A percentile compares a stretch with the other conserved stretches of the same genome.
Evolutionary conservation across 2,797 vertebrate species (phyloP).

Genomic region (Momotus momota): DNA sequence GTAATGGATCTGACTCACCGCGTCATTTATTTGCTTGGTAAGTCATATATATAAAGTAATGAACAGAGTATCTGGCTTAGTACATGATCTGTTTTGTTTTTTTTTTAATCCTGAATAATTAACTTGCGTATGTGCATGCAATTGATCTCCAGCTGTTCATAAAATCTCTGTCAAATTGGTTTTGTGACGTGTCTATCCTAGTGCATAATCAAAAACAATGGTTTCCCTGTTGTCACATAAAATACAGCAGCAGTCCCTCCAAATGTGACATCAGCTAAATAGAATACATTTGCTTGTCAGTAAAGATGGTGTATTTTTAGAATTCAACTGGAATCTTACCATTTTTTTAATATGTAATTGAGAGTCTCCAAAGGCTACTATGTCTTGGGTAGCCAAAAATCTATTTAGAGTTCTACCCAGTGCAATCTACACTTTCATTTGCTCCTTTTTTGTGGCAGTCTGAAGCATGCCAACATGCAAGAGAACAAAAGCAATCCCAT

Average conservation of each 20-base stretch:
- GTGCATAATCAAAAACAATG: background rate
- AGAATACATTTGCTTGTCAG: background rate
- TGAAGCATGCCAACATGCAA: background rate
- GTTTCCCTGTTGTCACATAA: background rate
- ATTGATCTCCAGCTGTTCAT: background rate
- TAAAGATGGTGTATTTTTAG: background rate
- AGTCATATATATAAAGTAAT: background rate
- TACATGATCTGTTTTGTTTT: background rate
- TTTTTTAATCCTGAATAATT: background rate
- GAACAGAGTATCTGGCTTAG: background rate
- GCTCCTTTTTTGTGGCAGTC: background rate
- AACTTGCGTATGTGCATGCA: background rate
- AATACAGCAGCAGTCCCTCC: background rate
- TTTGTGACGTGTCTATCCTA: background rate
- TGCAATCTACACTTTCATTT: background rate
- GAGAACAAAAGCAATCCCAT: background rate
- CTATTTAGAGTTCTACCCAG: background rate
- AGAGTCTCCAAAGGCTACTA: background rate
- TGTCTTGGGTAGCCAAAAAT: background rate
- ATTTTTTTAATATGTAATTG: background rate
- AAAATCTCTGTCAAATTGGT: background rate
- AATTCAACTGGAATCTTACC: background rate
- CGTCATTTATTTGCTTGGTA: background rate
- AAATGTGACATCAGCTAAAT: constrained; percentile 5
- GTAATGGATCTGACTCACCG: background rate